Base-by-base conservation (phyloP, 2,113 vertebrate genomes). In the Pygoscelis antarcticus region DNA sequence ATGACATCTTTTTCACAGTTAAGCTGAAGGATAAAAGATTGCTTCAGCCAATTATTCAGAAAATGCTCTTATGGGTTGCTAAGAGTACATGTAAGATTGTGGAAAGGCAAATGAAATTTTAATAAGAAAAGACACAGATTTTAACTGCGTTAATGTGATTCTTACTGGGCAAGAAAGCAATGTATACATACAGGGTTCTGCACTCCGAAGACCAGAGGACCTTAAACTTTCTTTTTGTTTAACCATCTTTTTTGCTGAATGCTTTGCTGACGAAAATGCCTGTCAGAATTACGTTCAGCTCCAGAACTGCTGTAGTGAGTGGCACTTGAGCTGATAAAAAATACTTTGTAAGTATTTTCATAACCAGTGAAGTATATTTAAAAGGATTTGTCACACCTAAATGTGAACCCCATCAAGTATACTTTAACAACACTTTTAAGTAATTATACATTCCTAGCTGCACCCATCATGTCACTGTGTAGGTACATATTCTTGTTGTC, bases 361-460 rank as follows among this genome's bases (percentile, higher is more conserved):
- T 85, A 83, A 55, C 38, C 25, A 57, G 22, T 47, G 26, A 77
- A 80, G 38, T 77, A 42, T 85, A 49, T 96, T 95, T 92, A 44
- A 94, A 93, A 61, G 54, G 29, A 57, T 69, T 95, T 90, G 40
- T 94, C 42, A 65, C 57, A 91, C 62, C 54, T 69, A 85, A 86
- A 92, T 64, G 10, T 86, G 62, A 90, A 88, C 49, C 19, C 19
- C 23, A 74, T 90, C 79, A 88, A 77, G 42, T 88, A 38, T 47
- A 78, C 32, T 92, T 91, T 89, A 80, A 64, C 61, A 61, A 36
- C 46, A 92, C 47, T 92, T 91, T 44, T 15, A 83, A 89, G 64
- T 90, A 89, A 95, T 96, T 89, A 74, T 70, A 36, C 64, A 30
- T 96, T 96, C 61, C 44, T 95, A 70, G 21, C 55, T 95, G 51